Base-by-base conservation (phyloP, 2,797 vertebrate genomes). In the Coluber constrictor region DNA sequence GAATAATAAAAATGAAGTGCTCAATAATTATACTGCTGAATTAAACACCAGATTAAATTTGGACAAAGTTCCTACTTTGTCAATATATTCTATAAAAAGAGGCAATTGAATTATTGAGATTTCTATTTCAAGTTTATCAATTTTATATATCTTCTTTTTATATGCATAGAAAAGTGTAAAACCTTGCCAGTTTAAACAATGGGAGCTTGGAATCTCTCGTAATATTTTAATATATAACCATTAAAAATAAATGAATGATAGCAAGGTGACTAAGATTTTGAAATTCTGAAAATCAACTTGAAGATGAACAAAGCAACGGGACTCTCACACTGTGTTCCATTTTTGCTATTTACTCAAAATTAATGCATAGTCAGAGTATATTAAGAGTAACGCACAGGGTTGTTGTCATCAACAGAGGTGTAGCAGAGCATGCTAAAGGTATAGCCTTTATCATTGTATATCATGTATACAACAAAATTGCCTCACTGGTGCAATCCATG, bases 211-310 rank as follows among this genome's bases (percentile, higher is more conserved):
- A 54, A 86, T 86, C 25, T 55, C 86, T 32, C 43, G 16, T 63
- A 86, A 43, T n/a, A 86, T 27, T 63, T 63, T 90, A 60, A 86
- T 56, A n/a, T 86, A 63, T 57, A 12, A 13, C 10, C 13, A 47
- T 92, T 90, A 86, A 56, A 89, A 87, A 87, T 92, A 60, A 90
- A 2, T 87, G 32, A 90, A 90, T 55, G 51, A 86, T 86, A 43
- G 47, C 47, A 43, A 61, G 47, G 25, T 86, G 29, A 92, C 37
- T 23, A 0, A 66, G 51, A 54, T 55, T 10, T 29, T 89, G 70
- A 88, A 61, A 54, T 92, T 61, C 54, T 60, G 27, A 43, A 59
- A 47, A 51, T 32, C 15, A 47, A 2, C 57, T 63, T 25, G 12
- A 18, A 59, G 27, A 89, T 47, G n/a, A 27, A 20, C 12, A 57